phyloP scores from a whole-genome alignment of 2,888 invertebrate genomes.

The Diaprepes abbreviatus region DNA sequence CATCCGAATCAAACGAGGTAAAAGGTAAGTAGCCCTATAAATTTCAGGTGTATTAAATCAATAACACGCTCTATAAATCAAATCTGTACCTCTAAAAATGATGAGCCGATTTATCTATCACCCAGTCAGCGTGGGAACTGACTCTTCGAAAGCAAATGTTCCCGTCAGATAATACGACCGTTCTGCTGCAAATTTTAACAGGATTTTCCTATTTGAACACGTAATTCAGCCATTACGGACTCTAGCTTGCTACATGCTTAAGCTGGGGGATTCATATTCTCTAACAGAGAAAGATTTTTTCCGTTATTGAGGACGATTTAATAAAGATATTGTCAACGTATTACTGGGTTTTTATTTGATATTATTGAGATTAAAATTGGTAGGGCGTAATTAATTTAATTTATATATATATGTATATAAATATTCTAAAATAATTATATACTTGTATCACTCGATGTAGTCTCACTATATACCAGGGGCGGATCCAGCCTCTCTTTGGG shows the following conservation, averaged over 20 bases:
- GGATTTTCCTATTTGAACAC: slow-evolving; percentile 49
- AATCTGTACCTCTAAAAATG: slow-evolving; percentile 37
- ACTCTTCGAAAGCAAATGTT: slow-evolving; percentile 49
- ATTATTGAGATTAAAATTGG: too few relatives aligned
- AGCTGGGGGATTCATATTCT: slow-evolving; percentile 35
- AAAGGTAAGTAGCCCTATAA: slow-evolving; percentile 21
- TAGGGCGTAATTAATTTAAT: too few relatives aligned
- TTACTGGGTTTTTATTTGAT: not conserved
- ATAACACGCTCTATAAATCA: slow-evolving; percentile 33
- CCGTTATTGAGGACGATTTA: not conserved
- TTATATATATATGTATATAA: too few relatives aligned
- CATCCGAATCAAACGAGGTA: not conserved
- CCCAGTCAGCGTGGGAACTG: slow-evolving; percentile 45
- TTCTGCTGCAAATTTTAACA: slow-evolving; percentile 49
- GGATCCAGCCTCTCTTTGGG: too few relatives aligned
- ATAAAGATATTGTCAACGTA: slow-evolving; percentile 17
- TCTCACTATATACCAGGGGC: too few relatives aligned
- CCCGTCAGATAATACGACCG: slow-evolving; percentile 44
- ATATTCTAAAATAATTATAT: too few relatives aligned
- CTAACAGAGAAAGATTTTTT: slow-evolving; percentile 28
- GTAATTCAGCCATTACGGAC: slow-evolving; percentile 49
- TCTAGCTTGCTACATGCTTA: slow-evolving; percentile 46
- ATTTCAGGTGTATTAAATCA: slow-evolving; percentile 16
- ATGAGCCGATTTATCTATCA: slow-evolving; percentile 39
- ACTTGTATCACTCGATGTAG: too few relatives aligned